phyloP scores from a whole-genome alignment of 1,140 invertebrate species.

The Coelopa frigida region DNA sequence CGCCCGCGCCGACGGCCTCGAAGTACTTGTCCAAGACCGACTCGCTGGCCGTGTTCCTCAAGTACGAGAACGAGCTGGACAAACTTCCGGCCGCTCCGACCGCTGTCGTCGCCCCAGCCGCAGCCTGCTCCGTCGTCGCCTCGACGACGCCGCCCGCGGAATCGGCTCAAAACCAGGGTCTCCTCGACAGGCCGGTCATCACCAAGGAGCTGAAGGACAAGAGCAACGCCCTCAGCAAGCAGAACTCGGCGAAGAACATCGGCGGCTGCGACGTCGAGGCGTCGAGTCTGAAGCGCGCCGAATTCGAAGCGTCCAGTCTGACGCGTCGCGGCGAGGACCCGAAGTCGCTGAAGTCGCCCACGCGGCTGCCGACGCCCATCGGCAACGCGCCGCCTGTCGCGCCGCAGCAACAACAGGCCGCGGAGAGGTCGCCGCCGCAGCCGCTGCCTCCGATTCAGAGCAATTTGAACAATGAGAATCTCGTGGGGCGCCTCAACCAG shows the following conservation, averaged over 20 bases:
- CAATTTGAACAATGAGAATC: no score
- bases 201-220: constrained; percentile 43
- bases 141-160: neutral
- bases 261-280: constrained; percentile 7
- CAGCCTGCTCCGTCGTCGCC: neutral
- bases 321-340: neutral
- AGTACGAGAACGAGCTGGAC: constrained; percentile 42
- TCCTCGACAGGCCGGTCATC: constrained; percentile 19
- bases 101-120: neutral
- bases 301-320: no score
- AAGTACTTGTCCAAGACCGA: constrained; percentile 37
- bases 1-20: neutral
- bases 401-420: no score
- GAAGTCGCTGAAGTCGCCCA: neutral
- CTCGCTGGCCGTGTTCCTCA: constrained; percentile 39
- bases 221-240: constrained; percentile 41
- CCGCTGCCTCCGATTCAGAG: no score
- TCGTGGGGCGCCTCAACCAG: neutral
- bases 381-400: neutral
- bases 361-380: constrained; percentile 5
- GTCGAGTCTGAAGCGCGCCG: no score
- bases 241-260: constrained; percentile 39
- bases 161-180: neutral
- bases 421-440: no score
- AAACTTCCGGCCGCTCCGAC: constrained; percentile 18